phyloP scores from a whole-genome alignment of 2,888 invertebrate species.

The Aporophyla nigra region DNA sequence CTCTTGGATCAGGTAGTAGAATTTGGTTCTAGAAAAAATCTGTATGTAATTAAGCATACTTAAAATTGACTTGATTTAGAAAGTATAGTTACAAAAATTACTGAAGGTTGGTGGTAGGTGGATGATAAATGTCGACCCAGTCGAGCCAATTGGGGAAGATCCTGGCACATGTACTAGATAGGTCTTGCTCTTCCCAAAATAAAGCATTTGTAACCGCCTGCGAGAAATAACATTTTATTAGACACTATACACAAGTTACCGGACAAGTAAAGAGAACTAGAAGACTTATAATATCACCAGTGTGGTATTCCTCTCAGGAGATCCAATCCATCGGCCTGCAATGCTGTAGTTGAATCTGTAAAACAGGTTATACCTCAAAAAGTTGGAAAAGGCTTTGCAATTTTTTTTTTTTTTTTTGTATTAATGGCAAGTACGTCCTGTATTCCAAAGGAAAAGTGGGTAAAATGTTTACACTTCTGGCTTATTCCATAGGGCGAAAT shows the following conservation, averaged over 20 bases:
- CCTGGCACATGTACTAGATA: constrained; percentile 82
- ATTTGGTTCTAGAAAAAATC: constrained; percentile 77
- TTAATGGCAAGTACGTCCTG: neutral
- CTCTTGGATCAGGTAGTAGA: constrained; percentile 85
- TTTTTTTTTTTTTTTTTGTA: neutral
- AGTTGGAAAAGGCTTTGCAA: neutral
- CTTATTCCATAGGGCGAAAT: neutral
- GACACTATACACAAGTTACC: neutral
- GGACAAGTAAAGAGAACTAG: neutral
- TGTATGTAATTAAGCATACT: neutral
- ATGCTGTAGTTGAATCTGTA: constrained; percentile 84
- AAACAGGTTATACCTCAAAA: neutral
- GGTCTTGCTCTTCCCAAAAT: constrained; percentile 84
- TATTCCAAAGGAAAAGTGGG: neutral
- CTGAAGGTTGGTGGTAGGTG: constrained; percentile 81
- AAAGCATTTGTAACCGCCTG: constrained; percentile 85
- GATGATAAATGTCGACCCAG: constrained; percentile 85
- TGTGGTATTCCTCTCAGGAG: constrained; percentile 81
- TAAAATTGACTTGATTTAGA: neutral
- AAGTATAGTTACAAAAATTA: constrained; percentile 62
- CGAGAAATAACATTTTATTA: neutral
- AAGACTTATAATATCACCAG: constrained; percentile 71
- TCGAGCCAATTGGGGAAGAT: constrained; percentile 83
- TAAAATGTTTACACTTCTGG: neutral
- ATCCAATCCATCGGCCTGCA: constrained; percentile 85